phyloP scores from a whole-genome alignment of 2,888 invertebrate species.

The Tupiocoris notatus region DNA sequence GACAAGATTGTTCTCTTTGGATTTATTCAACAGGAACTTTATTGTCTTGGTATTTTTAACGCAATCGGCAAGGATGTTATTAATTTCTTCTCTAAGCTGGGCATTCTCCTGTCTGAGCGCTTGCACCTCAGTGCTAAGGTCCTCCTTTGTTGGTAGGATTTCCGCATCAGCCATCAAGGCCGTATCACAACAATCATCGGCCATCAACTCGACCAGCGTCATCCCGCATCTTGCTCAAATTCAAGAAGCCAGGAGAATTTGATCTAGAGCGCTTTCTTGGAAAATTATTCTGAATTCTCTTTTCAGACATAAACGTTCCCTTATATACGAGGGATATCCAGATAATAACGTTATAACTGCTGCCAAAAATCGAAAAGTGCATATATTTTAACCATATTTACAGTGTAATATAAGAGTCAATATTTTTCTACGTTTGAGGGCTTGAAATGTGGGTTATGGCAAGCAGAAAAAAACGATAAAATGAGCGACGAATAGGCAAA shows the following conservation, averaged over 20 bases:
- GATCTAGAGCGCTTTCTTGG: constrained; percentile 1
- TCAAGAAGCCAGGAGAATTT: background rate
- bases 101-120: background rate
- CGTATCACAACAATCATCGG: no score
- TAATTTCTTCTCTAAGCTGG: background rate
- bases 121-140: constrained; percentile 1
- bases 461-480: no score
- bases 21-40: constrained; percentile 5
- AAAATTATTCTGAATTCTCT: background rate
- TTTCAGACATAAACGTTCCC: no score
- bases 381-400: no score
- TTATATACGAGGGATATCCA: no score
- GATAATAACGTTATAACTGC: no score
- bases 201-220: constrained; percentile 19
- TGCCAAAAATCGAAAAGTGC: no score
- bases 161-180: constrained; percentile 7
- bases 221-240: constrained; percentile 19
- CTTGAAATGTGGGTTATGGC: no score
- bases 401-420: no score
- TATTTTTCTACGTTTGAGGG: no score
- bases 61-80: constrained; percentile 1
- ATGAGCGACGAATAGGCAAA: no score
- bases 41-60: background rate
- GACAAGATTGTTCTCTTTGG: constrained; percentile 12
- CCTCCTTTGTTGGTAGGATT: background rate